A percentile compares a stretch with the other conserved stretches of the same genome.
These are phyloP conservation scores for Oreocharis arfaki DNA, from an alignment of 2,113 vertebrate species.

Conservation along the genomic window DNA sequence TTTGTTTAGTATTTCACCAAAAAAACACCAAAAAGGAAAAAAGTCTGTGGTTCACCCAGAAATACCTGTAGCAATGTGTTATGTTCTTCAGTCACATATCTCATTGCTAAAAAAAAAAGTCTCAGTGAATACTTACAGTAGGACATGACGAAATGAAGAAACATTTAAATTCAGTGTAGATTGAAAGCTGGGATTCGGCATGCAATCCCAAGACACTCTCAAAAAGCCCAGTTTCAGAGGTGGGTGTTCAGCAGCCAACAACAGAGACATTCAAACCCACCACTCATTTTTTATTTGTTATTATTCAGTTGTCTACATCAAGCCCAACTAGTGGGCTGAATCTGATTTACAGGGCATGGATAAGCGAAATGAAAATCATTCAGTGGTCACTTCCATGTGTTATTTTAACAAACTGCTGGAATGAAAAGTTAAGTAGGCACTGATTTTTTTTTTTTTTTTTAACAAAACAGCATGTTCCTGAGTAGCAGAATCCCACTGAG, in stretches of 20 bases:
- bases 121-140: background rate
- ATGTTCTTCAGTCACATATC: background rate
- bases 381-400: background rate
- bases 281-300: background rate
- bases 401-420: background rate
- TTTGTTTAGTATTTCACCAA: background rate
- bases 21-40: background rate
- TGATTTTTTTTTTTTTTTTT: background rate
- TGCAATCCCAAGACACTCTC: background rate
- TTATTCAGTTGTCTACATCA: background rate
- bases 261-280: background rate
- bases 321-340: background rate
- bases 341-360: background rate
- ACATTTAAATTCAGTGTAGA: background rate
- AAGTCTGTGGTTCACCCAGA: background rate
- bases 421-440: background rate
- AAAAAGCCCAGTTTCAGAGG: background rate
- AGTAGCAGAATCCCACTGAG: background rate
- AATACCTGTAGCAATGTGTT: rapidly evolving
- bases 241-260: background rate
- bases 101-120: background rate
- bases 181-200: background rate
- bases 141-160: background rate
- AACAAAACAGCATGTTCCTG: background rate
- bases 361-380: background rate